Percentiles rank a stretch among this genome's conserved stretches.
Conservation (phyloP, 2,888 invertebrate genomes). For the Melipona beecheii region DNA sequence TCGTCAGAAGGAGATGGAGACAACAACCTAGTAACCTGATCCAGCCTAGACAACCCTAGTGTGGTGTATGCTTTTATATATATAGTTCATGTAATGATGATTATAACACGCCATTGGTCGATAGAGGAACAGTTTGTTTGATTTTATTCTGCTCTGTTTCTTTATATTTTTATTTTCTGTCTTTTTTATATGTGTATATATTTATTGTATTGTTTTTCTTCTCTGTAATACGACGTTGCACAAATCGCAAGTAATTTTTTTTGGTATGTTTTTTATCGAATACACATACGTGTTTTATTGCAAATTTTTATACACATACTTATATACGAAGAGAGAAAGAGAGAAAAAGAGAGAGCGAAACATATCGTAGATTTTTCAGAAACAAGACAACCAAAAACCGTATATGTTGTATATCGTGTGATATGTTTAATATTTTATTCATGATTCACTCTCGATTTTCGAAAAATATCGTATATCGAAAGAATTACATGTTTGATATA, state of each 20-base stretch:
- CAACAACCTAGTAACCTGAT: conserved; percentile 74
- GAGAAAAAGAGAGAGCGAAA: not conserved
- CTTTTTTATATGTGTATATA: not conserved
- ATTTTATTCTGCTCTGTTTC: conserved; percentile 24
- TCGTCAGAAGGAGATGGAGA: conserved; percentile 83
- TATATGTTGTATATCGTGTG: not conserved
- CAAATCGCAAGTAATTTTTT: not conserved
- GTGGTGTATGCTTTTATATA: conserved; percentile 20
- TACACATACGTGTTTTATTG: not conserved
- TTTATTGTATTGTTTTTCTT: not conserved
- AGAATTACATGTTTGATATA: not conserved
- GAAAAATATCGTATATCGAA: not conserved
- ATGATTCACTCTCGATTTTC: not conserved
- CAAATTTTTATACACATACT: not conserved
- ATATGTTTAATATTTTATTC: not conserved
- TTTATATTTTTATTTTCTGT: not conserved
- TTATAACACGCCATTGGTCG: conserved; percentile 26
- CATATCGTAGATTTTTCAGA: not conserved
- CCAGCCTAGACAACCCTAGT: conserved; percentile 72
- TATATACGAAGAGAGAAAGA: not conserved
- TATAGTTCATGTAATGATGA: conserved; percentile 38
- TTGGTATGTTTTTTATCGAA: not conserved
- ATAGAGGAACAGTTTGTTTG: conserved; percentile 13
- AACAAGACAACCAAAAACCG: not conserved
- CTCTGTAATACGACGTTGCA: not conserved